Base-by-base conservation (phyloP, 2,113 vertebrate genomes). In the Rafetus swinhoei region DNA sequence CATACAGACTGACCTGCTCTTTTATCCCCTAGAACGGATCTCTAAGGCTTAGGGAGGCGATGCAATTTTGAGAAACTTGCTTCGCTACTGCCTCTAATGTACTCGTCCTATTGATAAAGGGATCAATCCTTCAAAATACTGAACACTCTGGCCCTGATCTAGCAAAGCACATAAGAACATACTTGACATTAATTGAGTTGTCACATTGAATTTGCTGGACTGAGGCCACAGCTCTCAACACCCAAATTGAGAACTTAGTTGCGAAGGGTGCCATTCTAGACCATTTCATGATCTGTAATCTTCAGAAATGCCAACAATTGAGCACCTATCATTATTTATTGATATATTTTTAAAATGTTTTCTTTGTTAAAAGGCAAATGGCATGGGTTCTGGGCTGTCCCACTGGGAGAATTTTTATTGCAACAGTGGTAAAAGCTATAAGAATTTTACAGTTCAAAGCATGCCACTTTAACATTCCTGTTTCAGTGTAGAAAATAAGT, bases 401-500 rank as follows among this genome's bases (percentile, higher is more conserved):
- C 84, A 1, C 50, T 65, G 50, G 19, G 84, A 53, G 7, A 13
- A 18, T 93, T 65, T 15, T 69, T 87, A 8, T 45, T 87, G 87
- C 25, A 13, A 14, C 83, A 18, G 79, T 53, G 25, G 59, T 77
- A 57, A 81, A 53, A 50, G 74, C 25, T 91, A 29, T 82, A 24
- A 32, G 77, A 84, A 74, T 32, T 1, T 45, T 84, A n/a, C 7
- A 1, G 1, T 21, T 53, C 81, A 80, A 14, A 62, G 10, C 39
- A 25, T 90, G 35, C 82, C 8, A 6, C 90, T 95, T 91, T 86
- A 65, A 52, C 60, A 62, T 92, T n/a, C 45, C 60, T 14, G 4
- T 94, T 95, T 86, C 90, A 81, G 13, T 74, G 77, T n/a, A 79
- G 87, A 81, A 88, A 94, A 84, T 54, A 96, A 91, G 83, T 5